A percentile compares a stretch with the other conserved stretches of the same genome.
Evolutionary conservation across 2,113 vertebrate species (phyloP).

Genomic region (Bubo blakistoni): DNA sequence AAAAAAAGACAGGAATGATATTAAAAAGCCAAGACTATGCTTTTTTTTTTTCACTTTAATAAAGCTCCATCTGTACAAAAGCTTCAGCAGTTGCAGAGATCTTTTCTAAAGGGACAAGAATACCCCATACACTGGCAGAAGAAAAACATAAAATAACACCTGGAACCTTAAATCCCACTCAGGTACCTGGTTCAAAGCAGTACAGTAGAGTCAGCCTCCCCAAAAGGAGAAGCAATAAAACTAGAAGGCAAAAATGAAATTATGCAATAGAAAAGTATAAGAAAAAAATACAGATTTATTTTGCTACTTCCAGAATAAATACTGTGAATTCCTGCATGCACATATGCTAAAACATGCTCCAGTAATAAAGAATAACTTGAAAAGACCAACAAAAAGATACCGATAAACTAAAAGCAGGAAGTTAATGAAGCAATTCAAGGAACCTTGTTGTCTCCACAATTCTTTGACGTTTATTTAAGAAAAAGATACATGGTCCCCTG

Average conservation of each 20-base stretch:
- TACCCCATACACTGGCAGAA: background rate
- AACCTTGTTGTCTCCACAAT: background rate
- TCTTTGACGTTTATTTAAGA: background rate
- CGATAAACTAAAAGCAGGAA: background rate
- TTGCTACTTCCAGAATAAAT: background rate
- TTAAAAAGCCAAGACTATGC: background rate
- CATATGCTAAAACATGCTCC: background rate
- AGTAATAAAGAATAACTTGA: background rate
- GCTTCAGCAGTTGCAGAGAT: background rate
- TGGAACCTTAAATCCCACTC: background rate
- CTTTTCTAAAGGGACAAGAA: background rate
- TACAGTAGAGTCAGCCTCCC: background rate
- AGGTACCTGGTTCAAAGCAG: background rate
- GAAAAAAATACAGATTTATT: background rate
- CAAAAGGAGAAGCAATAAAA: background rate
- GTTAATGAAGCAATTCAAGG: background rate
- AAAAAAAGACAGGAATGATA: background rate
- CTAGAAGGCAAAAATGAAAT: background rate
- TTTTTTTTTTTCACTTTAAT: background rate
- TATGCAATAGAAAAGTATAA: background rate
- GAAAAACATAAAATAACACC: background rate
- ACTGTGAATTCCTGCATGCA: background rate
- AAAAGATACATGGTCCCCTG: background rate
- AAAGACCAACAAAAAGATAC: background rate
- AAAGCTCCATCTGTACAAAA: background rate